Base-by-base conservation (phyloP, 2,113 vertebrate genomes). In the Synchiropus splendidus region DNA sequence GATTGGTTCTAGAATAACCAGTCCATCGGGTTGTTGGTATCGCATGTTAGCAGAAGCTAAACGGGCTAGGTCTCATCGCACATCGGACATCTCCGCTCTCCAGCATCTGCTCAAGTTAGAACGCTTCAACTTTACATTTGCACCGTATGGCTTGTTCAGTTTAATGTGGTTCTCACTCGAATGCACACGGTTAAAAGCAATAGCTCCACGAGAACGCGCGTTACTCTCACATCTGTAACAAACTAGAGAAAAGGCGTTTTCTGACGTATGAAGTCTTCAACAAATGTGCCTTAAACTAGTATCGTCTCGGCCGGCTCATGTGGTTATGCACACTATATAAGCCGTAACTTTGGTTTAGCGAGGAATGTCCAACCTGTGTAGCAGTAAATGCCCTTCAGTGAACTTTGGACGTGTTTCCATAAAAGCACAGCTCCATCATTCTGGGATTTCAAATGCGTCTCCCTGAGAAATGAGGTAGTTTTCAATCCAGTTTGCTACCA, bases 41-140 rank as follows among this genome's bases (percentile, higher is more conserved):
- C 39, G 47, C 52, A 12, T 42, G 67, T 33, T 81, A 81, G 54
- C 72, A 14, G 8, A 65, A 17, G 80, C 76, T 82, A 80, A 58
- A 49, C 27, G 42, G 68, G 34, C 34, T 78, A 74, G 12, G 54
- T 64, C 30, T 61, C 45, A 51, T 47, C 27, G 39, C 67, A 71
- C 63, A 34, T 12, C 31, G 61, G 55, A 63, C 51, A 57, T 46
- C 52, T 46, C 59, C 37, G 45, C n/a, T n/a, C n/a, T n/a, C n/a
- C n/a, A 47, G 36, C 43, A 13, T 18, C 12, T 31, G 10, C 45
- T 18, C 60, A 27, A 60, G 44, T 60, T 58, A 37, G 39, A 2
- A 36, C 49, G 40, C 52, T 47, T 37, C 10, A 9, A 14, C 21
- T 27, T 27, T 27, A 27, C 21, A 27, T n/a, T n/a, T n/a, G n/a